A percentile compares a stretch with the other conserved stretches of the same genome.
These are phyloP conservation scores for Pandemis cinnamomeana DNA, from an alignment of 2,888 invertebrate genomes.

Conservation along the genomic window DNA sequence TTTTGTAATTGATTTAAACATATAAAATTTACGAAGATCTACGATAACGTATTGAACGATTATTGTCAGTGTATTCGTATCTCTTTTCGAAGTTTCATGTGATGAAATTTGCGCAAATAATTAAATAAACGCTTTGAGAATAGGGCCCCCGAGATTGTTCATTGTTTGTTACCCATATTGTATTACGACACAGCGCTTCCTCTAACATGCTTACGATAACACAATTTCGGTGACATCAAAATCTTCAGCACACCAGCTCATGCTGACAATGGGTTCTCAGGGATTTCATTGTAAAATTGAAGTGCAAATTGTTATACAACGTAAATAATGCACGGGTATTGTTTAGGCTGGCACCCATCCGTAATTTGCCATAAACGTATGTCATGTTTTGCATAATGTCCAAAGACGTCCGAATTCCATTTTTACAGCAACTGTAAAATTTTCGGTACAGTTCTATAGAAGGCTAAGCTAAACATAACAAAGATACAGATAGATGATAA, in stretches of 20 bases:
- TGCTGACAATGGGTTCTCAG: slow-evolving; percentile 33
- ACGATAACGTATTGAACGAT: too few species aligned
- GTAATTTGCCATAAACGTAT: slow-evolving; percentile 4
- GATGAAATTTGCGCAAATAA: not conserved
- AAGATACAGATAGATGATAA: too few species aligned
- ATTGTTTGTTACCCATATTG: slow-evolving; percentile 44
- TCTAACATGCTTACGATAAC: slow-evolving; percentile 41
- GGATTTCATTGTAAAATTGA: slow-evolving; percentile 23
- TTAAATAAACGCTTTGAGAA: slow-evolving; percentile 20
- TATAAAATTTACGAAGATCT: too few species aligned
- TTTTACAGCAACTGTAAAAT: not conserved
- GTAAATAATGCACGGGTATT: slow-evolving; percentile 9
- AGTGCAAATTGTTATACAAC: slow-evolving; percentile 30
- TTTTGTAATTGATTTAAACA: too few species aligned
- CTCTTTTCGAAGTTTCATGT: not conserved
- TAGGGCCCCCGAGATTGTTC: slow-evolving; percentile 37
- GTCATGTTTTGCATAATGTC: slow-evolving; percentile 3
- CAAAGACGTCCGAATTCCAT: not conserved
- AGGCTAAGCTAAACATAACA: not conserved
- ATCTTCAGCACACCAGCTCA: slow-evolving; percentile 29
- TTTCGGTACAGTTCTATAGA: not conserved
- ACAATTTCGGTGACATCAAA: slow-evolving; percentile 42
- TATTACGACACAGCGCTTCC: slow-evolving; percentile 42
- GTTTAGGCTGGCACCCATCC: slow-evolving; percentile 2
- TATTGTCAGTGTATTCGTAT: not conserved